These are phyloP conservation scores for Felis catus DNA, from an alignment of 2,113 vertebrate genomes.

Conservation along the genomic window F.catus_Fca126_mat1.0 CM031424.1:55247001-55247500, in stretches of 20 bases:
- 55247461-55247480: not conserved
- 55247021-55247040: not conserved
- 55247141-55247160: slow-evolving; percentile 1
- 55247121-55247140: not conserved
- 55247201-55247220: not conserved
- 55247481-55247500: not conserved
- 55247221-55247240: not conserved
- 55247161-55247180: not conserved
- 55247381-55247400: not conserved
- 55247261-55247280: not conserved
- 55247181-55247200: not conserved
- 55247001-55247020: not conserved
- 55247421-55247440: not conserved
- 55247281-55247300: not conserved
- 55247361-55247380: not conserved
- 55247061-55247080: not conserved
- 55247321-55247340: not conserved
- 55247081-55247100: not conserved
- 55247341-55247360: slow-evolving; percentile 19
- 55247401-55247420: not conserved
- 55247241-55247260: not conserved
- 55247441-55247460: not conserved
- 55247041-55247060: not conserved
- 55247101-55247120: not conserved
- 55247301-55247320: not conserved